Evolutionary conservation across 2,797 vertebrate species (phyloP).

Genomic region (Lithobates pipiens): DNA sequence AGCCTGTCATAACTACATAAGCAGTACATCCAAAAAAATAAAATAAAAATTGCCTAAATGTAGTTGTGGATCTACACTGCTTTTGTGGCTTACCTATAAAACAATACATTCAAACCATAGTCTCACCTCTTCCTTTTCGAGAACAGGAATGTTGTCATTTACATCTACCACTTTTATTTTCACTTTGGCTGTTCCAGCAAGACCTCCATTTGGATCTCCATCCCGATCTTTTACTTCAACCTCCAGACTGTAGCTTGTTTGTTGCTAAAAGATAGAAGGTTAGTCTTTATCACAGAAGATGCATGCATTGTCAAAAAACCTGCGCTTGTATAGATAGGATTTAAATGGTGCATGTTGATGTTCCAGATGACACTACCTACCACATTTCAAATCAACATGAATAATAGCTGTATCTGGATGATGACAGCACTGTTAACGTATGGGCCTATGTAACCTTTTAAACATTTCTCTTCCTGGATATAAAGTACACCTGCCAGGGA

Average conservation of each 20-base stretch:
- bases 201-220: constrained; percentile 71
- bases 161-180: constrained; percentile 87
- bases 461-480: too few relatives aligned
- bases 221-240: constrained; percentile 81
- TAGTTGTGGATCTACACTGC: neutral
- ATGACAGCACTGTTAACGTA: neutral
- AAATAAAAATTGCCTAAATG: too few relatives aligned
- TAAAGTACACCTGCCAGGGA: too few relatives aligned
- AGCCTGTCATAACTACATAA: neutral
- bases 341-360: too few relatives aligned
- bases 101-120: neutral
- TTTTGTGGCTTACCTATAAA: too few relatives aligned
- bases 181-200: constrained; percentile 78
- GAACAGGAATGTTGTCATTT: constrained; percentile 88
- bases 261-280: constrained; percentile 64
- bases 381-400: neutral
- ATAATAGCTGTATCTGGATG: neutral
- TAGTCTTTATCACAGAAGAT: neutral
- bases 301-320: neutral
- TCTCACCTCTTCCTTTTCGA: constrained; percentile 80
- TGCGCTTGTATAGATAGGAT: too few relatives aligned
- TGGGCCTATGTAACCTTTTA: too few relatives aligned
- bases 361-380: neutral
- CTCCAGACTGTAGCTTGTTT: constrained; percentile 80
- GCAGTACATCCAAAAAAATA: neutral